phyloP scores from a whole-genome alignment of 2,888 invertebrate genomes.

The Pharmacophagus antenor region DNA sequence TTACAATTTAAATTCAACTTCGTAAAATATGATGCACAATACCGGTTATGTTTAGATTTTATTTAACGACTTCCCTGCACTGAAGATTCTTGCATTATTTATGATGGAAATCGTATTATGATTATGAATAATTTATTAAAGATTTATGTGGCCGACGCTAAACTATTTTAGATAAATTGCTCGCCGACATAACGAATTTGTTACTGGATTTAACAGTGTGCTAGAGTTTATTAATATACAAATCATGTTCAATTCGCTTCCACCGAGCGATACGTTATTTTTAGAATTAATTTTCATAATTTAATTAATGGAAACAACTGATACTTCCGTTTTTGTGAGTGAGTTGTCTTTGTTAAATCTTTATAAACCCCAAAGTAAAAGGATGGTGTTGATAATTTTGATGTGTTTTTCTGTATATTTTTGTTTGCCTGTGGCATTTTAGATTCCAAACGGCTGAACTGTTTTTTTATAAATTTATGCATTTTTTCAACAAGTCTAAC shows the following conservation, averaged over 20 bases:
- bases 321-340: background rate
- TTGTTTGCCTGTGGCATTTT: too few species aligned
- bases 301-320: background rate
- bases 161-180: constrained; percentile 28
- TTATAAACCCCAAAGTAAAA: background rate
- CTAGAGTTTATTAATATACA: background rate
- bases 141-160: constrained; percentile 19
- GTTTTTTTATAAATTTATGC: too few species aligned
- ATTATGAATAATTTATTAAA: constrained; percentile 25
- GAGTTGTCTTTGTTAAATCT: background rate
- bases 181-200: constrained; percentile 16
- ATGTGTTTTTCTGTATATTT: too few species aligned
- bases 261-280: background rate
- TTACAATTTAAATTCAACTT: too few species aligned
- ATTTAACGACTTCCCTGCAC: constrained; percentile 4
- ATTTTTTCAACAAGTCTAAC: too few species aligned
- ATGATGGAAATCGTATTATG: constrained; percentile 6
- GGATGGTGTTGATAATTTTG: too few species aligned
- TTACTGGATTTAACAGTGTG: background rate
- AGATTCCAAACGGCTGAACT: too few species aligned
- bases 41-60: background rate
- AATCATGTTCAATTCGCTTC: background rate
- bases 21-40: background rate
- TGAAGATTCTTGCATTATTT: constrained; percentile 8
- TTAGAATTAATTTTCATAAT: background rate